Base-by-base conservation (phyloP, 2,888 invertebrate species). In the Philaethria dido region DNA sequence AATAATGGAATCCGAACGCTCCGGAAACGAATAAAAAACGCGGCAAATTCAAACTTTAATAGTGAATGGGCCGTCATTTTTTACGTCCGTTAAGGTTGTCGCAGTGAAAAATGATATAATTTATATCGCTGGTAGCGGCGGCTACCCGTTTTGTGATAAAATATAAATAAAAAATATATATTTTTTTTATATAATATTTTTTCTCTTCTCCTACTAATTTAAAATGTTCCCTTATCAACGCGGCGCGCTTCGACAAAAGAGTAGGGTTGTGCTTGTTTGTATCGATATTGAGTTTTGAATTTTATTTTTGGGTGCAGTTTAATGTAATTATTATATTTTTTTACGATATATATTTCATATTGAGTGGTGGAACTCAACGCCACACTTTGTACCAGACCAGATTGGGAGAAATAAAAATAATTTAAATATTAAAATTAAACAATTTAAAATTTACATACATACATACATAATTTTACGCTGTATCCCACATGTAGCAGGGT, bases 191-290 rank as follows among this genome's bases (percentile, higher is more conserved):
- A 85, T 83, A 84, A 87, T 83, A 85, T 89, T 90, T 90, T 86
- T 88, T 88, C 85, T 87, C 84, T 85, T 74, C 87, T 87, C 87
- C 88, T 87, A 92, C 92, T 92, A 92, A 92, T 92, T 92, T 92
- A 90, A 89, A 92, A 92, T 91, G 92, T 92, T 92, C 88, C 86
- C 91, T 91, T 92, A 92, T 92, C 92, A 92, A 89, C 92, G 89
- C 89, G 88, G 88, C 77, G 81, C 85, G 88, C 81, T 83, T 83
- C 85, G 84, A 91, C 90, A 89, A 89, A 90, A 87, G 88, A 74
- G 68, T 68, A 84, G 86, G 69, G 88, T 74, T 82, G 88, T 55
- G 71, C 42, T 57, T 42, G n/a, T 22, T 14, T 22, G 18, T 16
- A 44, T 39, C 72, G 64, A 39, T 78, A 74, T 80, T 79, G 80